Conservation (phyloP, 1,140 invertebrate species). For the Prorops nasuta region DNA sequence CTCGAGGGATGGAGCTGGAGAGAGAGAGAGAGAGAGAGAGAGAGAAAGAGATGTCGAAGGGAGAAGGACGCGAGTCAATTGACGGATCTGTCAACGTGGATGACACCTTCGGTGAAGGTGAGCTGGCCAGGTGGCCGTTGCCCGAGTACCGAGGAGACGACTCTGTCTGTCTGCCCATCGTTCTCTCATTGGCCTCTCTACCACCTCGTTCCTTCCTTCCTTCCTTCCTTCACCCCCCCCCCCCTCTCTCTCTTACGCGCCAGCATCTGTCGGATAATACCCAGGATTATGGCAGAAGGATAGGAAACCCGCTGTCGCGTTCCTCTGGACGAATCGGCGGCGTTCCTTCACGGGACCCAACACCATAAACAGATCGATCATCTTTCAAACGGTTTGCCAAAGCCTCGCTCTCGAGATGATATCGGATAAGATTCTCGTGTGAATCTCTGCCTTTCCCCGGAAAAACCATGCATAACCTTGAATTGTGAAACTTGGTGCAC, state of each 20-base stretch:
- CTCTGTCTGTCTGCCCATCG: slow-evolving; percentile 22
- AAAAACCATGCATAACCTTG: too few species aligned
- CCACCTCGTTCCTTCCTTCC: background rate
- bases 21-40: too few species aligned
- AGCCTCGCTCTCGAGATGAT: slow-evolving; percentile 23
- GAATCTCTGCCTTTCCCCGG: slow-evolving; percentile 7
- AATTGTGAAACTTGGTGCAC: too few species aligned
- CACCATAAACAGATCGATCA: slow-evolving; percentile 51
- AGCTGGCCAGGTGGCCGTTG: slow-evolving; percentile 30
- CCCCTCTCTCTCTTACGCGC: slow-evolving; percentile 16
- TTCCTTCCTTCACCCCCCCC: background rate
- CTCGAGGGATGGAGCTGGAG: too few species aligned
- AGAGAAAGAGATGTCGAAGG: too few species aligned
- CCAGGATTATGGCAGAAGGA: slow-evolving; percentile 40
- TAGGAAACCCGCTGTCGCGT: slow-evolving; percentile 20
- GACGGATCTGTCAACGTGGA: slow-evolving; percentile 50
- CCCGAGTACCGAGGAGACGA: slow-evolving; percentile 25
- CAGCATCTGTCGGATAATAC: slow-evolving; percentile 52
- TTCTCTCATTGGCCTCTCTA: slow-evolving; percentile 20
- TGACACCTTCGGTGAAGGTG: slow-evolving; percentile 38
- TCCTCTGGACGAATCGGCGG: slow-evolving; percentile 10
- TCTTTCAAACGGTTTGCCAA: slow-evolving; percentile 46
- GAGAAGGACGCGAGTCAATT: slow-evolving; percentile 30
- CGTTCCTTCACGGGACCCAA: slow-evolving; percentile 18
- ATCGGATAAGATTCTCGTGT: slow-evolving; percentile 26